These are phyloP conservation scores for Ailuropoda melanoleuca DNA, from an alignment of 2,113 vertebrate species.

Conservation along the genomic window DNA sequence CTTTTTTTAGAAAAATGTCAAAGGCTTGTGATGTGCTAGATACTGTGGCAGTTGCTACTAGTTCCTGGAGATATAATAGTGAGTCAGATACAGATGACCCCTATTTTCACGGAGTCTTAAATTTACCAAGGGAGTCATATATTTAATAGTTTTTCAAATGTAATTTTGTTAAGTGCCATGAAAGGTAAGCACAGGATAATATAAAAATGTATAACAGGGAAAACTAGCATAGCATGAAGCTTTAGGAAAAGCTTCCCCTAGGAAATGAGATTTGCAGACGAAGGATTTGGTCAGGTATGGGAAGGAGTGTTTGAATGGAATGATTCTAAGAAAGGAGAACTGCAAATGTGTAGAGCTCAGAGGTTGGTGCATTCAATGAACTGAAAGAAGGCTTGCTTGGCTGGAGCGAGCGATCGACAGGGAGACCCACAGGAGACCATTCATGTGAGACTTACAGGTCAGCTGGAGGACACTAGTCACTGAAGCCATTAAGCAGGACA, in stretches of 20 bases:
- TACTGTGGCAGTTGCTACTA: neutral
- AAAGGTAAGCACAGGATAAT: neutral
- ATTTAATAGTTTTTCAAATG: neutral
- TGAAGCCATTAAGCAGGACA: neutral
- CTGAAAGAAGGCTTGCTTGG: neutral
- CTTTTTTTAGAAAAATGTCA: neutral
- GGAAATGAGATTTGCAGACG: neutral
- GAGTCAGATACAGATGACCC: neutral
- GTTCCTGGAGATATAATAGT: neutral
- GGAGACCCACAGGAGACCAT: neutral
- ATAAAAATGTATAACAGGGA: neutral
- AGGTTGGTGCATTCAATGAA: neutral
- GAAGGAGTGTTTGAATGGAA: neutral
- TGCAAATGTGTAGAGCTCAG: neutral
- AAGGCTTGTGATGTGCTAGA: neutral
- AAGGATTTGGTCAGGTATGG: neutral
- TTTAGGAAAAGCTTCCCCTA: neutral
- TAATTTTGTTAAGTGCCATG: neutral
- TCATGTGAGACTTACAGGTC: neutral
- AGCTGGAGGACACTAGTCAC: neutral
- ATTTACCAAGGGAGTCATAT: neutral
- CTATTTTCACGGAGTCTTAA: neutral
- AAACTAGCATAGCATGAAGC: neutral
- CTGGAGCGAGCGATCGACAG: neutral
- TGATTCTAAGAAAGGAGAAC: neutral